Evolutionary conservation across 1,140 invertebrate genomes (phyloP).

Genomic region (Oryctes rhinoceros): DNA sequence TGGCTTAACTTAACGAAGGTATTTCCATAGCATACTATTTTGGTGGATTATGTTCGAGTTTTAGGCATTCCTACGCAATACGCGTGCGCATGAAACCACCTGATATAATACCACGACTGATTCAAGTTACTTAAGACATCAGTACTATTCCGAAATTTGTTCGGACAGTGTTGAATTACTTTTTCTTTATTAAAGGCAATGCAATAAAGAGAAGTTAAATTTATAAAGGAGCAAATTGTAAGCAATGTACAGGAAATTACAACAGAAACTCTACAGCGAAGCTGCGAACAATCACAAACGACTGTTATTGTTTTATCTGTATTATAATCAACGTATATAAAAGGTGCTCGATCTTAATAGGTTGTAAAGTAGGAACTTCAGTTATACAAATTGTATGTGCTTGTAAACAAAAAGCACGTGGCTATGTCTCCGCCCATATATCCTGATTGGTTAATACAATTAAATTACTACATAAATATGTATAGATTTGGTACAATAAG

Average conservation of each 20-base stretch:
- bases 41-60: not conserved
- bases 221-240: not conserved
- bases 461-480: conserved; percentile 45
- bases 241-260: too few relatives aligned
- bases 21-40: not conserved
- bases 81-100: conserved; percentile 1
- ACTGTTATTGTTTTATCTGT: conserved; percentile 23
- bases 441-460: conserved; percentile 44
- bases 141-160: not conserved
- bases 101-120: not conserved
- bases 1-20: too few relatives aligned
- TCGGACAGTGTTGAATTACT: not conserved
- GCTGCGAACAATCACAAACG: not conserved
- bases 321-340: conserved; percentile 22
- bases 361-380: conserved; percentile 42
- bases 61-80: not conserved
- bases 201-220: not conserved
- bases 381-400: conserved; percentile 43
- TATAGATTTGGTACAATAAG: conserved; percentile 41
- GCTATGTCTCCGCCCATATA: conserved; percentile 45
- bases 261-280: too few relatives aligned
- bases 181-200: not conserved
- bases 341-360: conserved; percentile 32
- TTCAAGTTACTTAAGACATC: not conserved
- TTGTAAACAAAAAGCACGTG: conserved; percentile 49